These are phyloP conservation scores for Xestia c-nigrum DNA, from an alignment of 2,888 invertebrate genomes.

Conservation along the genomic window DNA sequence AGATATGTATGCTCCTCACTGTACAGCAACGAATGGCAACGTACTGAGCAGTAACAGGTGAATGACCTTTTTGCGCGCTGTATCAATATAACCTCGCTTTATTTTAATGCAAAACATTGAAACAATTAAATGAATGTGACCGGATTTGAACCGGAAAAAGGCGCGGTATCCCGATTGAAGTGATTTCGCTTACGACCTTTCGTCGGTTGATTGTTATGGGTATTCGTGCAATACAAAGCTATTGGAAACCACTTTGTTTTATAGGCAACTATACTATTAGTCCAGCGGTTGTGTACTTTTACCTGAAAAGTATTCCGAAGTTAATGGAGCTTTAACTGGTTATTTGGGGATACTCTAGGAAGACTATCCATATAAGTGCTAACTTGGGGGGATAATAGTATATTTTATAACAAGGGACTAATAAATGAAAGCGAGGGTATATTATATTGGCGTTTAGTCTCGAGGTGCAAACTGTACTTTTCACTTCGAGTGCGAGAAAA, in stretches of 20 bases:
- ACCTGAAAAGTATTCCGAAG: no score
- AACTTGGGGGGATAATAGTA: no score
- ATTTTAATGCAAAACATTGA: not conserved
- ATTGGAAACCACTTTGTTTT: not conserved
- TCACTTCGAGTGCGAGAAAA: no score
- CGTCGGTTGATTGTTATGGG: not conserved
- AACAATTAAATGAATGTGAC: conserved; percentile 3
- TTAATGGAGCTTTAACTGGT: no score
- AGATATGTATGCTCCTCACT: not conserved
- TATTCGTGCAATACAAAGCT: not conserved
- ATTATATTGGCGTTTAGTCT: no score
- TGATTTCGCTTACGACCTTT: not conserved
- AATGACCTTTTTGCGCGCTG: conserved; percentile 11
- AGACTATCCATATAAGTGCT: no score
- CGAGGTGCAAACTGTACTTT: no score
- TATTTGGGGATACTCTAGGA: no score
- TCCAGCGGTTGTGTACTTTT: no score
- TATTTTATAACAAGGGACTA: no score
- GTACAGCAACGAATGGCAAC: not conserved
- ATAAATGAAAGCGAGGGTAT: no score
- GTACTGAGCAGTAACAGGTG: conserved; percentile 3
- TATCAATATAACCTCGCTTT: conserved; percentile 8
- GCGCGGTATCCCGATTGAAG: not conserved
- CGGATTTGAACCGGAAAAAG: not conserved
- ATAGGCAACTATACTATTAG: not conserved